These are phyloP conservation scores for Nerophis lumbriciformis DNA, from an alignment of 2,113 vertebrate genomes.

Conservation along the genomic window DNA sequence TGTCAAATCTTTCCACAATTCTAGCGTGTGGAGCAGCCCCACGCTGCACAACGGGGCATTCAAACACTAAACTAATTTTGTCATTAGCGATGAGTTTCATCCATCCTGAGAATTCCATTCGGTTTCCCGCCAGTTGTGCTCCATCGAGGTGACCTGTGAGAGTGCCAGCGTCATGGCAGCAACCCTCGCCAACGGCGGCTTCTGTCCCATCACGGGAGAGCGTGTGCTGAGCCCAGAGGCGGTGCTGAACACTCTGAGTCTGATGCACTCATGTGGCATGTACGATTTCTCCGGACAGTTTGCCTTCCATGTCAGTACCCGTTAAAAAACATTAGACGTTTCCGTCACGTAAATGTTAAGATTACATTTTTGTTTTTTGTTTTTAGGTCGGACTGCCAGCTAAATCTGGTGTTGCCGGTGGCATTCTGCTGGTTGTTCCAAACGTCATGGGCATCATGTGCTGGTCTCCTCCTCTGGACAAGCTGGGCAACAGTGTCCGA, in stretches of 20 bases:
- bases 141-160: slow-evolving; percentile 97
- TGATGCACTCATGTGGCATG: slow-evolving; percentile 99
- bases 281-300: slow-evolving; percentile 99
- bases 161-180: slow-evolving; percentile 98
- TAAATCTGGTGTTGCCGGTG: slow-evolving; percentile 94
- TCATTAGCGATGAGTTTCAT: not conserved
- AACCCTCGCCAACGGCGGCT: slow-evolving; percentile 94
- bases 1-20: too few species aligned
- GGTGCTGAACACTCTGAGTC: slow-evolving; percentile 92
- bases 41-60: too few species aligned
- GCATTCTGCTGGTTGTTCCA: slow-evolving; percentile 94
- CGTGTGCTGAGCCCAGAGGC: slow-evolving; percentile 92
- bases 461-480: slow-evolving; percentile 96
- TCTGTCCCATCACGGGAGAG: slow-evolving; percentile 96
- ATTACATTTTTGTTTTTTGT: not conserved
- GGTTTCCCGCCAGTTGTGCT: slow-evolving; percentile 77
- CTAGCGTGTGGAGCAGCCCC: too few species aligned
- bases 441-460: slow-evolving; percentile 99
- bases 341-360: not conserved
- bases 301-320: slow-evolving; percentile 92
- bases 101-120: not conserved
- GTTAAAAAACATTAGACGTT: not conserved
- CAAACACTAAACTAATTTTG: too few species aligned
- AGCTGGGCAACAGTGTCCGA: slow-evolving; percentile 96
- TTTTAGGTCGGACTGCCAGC: slow-evolving; percentile 91